Percentiles rank a stretch among this genome's conserved stretches.
Evolutionary conservation across 2,113 vertebrate species (phyloP).

Genomic region (mouse (Mus musculus)): DNA sequence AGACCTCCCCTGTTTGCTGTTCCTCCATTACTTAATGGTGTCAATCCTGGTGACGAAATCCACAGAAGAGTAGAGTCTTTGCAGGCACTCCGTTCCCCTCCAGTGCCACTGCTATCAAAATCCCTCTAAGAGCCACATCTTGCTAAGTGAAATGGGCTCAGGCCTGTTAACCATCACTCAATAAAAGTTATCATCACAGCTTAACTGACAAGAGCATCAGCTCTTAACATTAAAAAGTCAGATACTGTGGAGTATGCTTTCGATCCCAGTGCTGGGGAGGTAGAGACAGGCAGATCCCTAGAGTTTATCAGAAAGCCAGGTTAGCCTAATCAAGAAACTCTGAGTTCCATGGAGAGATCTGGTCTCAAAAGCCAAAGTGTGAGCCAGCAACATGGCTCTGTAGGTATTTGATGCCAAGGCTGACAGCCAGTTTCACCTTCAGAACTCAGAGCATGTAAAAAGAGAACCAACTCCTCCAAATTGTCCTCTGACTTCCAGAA

Average conservation of each 20-base stretch:
- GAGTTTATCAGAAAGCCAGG: not conserved
- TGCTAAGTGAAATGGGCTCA: not conserved
- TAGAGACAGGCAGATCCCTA: no score
- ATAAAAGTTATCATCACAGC: not conserved
- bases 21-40: not conserved
- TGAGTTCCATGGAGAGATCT: not conserved
- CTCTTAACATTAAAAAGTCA: not conserved
- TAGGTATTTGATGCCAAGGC: not conserved
- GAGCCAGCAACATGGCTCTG: not conserved
- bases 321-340: not conserved
- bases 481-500: not conserved
- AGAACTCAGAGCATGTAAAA: not conserved
- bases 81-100: not conserved
- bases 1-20: not conserved
- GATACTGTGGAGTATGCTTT: not conserved
- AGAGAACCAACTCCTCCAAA: not conserved
- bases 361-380: not conserved
- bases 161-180: not conserved
- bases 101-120: not conserved
- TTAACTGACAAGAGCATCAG: not conserved
- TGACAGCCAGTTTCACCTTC: not conserved
- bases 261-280: not conserved
- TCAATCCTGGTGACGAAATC: not conserved
- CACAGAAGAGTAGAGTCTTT: not conserved
- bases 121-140: not conserved